Base-by-base conservation (phyloP, 2,888 invertebrate species). In the Papilio gigon region DNA sequence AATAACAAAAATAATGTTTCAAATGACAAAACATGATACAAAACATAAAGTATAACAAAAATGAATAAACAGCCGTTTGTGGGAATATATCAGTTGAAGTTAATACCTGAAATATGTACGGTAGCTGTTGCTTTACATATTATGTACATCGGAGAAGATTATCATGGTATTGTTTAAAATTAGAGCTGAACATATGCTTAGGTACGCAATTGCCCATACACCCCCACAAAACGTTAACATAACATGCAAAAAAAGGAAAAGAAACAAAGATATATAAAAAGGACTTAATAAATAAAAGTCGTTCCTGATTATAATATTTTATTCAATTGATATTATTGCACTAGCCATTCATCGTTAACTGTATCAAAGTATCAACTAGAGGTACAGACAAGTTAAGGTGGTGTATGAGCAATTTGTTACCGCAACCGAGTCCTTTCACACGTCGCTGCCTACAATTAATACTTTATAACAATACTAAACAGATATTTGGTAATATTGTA, bases 251-350 rank as follows among this genome's bases (percentile, higher is more conserved):
- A 77, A 78, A 85, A 82, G 73, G 74, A 79, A 68, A 87, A 87
- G 78, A 82, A 85, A 84, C 80, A 83, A 78, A 82, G 78, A 85
- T 74, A 87, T 85, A 77, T 70, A 87, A 87, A 86, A 76, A 85
- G 90, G 90, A 83, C 83, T 84, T 81, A 79, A 78, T 80, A 90
- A 92, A 92, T 92, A 86, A 92, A 92, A 92, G 88, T 85, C 91
- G 78, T 80, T 80, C 75, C 79, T 78, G 75, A 84, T 85, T 86
- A 80, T 82, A 87, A 86, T 85, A 83, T 80, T 88, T 89, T 91
- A 90, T 90, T 90, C 75, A 83, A 82, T 78, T 82, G 82, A 81
- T 82, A 83, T 84, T 82, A 86, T 85, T 87, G 85, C 86, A 85
- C 85, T 84, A 85, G 79, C 78, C 82, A 81, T 82, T 79, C 75